Percentiles rank a stretch among this genome's conserved stretches.
Conservation (phyloP, 2,888 invertebrate genomes). For the Linyphia triangularis region DNA sequence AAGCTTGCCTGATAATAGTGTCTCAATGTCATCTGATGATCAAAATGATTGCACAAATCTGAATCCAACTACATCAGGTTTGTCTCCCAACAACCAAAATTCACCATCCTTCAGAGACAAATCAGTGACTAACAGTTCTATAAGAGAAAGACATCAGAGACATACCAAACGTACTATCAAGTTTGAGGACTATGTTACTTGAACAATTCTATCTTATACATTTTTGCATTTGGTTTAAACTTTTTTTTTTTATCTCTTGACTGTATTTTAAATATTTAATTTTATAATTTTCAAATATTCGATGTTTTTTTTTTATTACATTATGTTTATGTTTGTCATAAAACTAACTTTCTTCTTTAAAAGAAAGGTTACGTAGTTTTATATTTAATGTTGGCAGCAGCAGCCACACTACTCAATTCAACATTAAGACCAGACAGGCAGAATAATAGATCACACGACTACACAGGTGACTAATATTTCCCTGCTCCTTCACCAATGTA, state of each 20-base stretch:
- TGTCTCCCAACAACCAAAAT: background rate
- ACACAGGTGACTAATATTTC: no score
- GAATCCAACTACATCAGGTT: background rate
- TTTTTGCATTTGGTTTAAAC: no score
- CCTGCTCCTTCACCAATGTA: no score
- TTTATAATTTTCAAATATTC: background rate
- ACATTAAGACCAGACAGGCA: no score
- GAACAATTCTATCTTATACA: no score
- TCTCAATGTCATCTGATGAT: no score
- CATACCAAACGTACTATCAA: background rate
- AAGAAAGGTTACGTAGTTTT: background rate
- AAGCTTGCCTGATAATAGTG: no score
- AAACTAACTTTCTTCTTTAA: background rate
- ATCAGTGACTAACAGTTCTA: background rate
- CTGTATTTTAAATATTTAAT: background rate
- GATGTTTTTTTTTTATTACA: background rate
- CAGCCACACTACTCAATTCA: no score
- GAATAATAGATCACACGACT: no score
- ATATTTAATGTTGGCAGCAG: no score
- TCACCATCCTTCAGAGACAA: background rate
- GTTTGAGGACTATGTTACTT: background rate
- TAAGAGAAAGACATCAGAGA: background rate
- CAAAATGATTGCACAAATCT: background rate
- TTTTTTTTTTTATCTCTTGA: background rate
- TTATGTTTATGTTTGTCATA: background rate